Evolutionary conservation across 2,888 invertebrate species (phyloP), one percentile per base, ranked within the genome.

Genomic region (Limnephilus rhombicus): DNA sequence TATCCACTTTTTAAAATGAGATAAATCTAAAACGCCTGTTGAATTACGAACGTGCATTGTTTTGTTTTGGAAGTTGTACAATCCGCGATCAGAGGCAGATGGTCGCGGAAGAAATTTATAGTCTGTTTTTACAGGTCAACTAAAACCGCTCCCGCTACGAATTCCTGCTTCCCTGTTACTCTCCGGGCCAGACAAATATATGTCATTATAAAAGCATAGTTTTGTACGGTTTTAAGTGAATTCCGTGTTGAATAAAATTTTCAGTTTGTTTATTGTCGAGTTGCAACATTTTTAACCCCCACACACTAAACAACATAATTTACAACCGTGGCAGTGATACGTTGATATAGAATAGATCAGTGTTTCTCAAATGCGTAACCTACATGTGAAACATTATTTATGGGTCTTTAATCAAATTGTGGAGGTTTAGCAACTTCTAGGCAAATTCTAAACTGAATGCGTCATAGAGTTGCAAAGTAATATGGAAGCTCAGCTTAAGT

Each of bases 11-110:
- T 86, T 45, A 86, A 45, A 86, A 49, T 9, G 45, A 86, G 45
- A 45, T 45, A 45, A 86, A 86, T 86, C 5, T 85, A 41, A n/a
- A 85, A 45, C 24, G 85, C 24, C 45, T 45, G n/a, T 89, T 81
- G 89, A 45, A 81, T 89, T 29, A n/a, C n/a, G 81, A 45, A 89
- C 41, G 29, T 68, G 24, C 24, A 68, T 68, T 68, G 88, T 89
- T 90, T 85, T 34, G 31, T 81, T 81, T n/a, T 34, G 34, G 45
- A 91, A 90, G 83, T 90, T 90, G 15, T 53, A 34, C 87, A 31
- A 85, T 80, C 9, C 80, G 87, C 91, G 41, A 91, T 87, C 41
- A n/a, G 31, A 18, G 24, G 81, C 87, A 91, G 87, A 87, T 91
- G 87, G 91, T 68, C 34, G 31, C 49, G 7, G 53, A 81, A 18